A percentile compares a stretch with the other conserved stretches of the same genome.
Evolutionary conservation across 1,140 invertebrate genomes (phyloP).

Genomic region (Papilio glaucus): DNA sequence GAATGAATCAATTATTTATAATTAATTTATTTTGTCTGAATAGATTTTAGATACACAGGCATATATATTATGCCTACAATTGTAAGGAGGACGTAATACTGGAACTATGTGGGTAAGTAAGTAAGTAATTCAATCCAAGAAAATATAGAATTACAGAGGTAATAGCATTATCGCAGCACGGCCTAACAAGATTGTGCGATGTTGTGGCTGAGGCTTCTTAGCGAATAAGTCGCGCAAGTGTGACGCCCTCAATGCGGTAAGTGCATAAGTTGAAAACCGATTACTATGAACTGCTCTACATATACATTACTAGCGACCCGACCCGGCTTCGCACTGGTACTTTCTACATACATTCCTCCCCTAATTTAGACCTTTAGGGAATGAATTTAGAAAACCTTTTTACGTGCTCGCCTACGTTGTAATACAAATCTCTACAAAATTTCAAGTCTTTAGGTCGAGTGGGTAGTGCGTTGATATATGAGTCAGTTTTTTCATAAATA

Average conservation of each 20-base stretch:
- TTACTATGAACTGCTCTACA: constrained; percentile 57
- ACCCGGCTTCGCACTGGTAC: too few species aligned
- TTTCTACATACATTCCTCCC: too few species aligned
- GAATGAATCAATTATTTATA: too few species aligned
- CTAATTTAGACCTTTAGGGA: too few species aligned
- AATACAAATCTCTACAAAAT: too few species aligned
- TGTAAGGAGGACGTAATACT: constrained; percentile 25
- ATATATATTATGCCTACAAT: too few species aligned
- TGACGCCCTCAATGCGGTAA: constrained; percentile 71
- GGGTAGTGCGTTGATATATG: too few species aligned
- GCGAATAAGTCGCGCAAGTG: constrained; percentile 66
- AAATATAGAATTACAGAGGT: constrained; percentile 54
- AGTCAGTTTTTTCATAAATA: too few species aligned
- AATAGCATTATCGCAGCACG: constrained; percentile 65
- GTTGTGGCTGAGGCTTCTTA: constrained; percentile 74
- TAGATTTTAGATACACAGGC: not conserved
- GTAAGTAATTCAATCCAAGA: constrained; percentile 47
- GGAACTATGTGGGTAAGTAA: constrained; percentile 35
- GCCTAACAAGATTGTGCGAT: constrained; percentile 67
- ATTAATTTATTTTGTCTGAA: not conserved
- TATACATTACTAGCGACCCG: constrained; percentile 23
- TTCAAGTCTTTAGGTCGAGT: too few species aligned
- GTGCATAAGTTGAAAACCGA: constrained; percentile 68
- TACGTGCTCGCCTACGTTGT: too few species aligned
- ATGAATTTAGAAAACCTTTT: too few species aligned